Conservation (phyloP, 64 coral and sea anemone species). For the Orbicella faveolata region DNA sequence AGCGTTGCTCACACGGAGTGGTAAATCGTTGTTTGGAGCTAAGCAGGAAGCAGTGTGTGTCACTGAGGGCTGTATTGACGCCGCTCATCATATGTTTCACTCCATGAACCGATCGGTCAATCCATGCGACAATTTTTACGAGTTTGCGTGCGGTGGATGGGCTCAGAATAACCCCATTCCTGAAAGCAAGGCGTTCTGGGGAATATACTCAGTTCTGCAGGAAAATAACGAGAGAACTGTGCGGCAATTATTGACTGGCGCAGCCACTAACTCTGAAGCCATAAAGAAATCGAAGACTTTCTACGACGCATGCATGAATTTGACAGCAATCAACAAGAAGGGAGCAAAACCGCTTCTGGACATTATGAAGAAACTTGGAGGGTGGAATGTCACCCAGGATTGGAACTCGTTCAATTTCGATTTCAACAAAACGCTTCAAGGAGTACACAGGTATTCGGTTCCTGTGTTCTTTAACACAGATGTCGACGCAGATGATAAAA, state of each 20-base stretch:
- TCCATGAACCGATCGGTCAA: slow-evolving; percentile 51
- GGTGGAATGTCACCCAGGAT: slow-evolving; percentile 48
- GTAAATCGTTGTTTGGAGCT: background rate
- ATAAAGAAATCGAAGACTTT: slow-evolving; percentile 56
- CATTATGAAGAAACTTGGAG: slow-evolving; percentile 68
- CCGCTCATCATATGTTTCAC: slow-evolving; percentile 69
- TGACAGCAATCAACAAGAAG: slow-evolving; percentile 55
- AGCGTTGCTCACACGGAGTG: slow-evolving; percentile 38
- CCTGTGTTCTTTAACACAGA: slow-evolving; percentile 45
- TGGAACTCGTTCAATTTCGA: slow-evolving; percentile 15
- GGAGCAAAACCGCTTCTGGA: slow-evolving; percentile 50
- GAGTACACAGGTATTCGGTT: slow-evolving; percentile 60
- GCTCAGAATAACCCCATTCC: slow-evolving; percentile 72
- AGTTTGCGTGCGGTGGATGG: slow-evolving; percentile 91
- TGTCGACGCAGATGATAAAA: slow-evolving; percentile 77
- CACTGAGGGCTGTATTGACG: slow-evolving; percentile 61
- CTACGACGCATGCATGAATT: slow-evolving; percentile 88
- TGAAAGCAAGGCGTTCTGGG: slow-evolving; percentile 88
- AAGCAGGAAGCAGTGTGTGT: slow-evolving; percentile 26
- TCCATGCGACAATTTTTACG: slow-evolving; percentile 85
- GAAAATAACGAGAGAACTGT: slow-evolving; percentile 61
- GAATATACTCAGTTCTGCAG: slow-evolving; percentile 66
- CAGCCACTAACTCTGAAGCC: background rate
- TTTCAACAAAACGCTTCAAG: slow-evolving; percentile 23
- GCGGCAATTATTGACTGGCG: slow-evolving; percentile 50